phyloP scores from a whole-genome alignment of 2,113 vertebrate species.

The Antigone vipio region DNA sequence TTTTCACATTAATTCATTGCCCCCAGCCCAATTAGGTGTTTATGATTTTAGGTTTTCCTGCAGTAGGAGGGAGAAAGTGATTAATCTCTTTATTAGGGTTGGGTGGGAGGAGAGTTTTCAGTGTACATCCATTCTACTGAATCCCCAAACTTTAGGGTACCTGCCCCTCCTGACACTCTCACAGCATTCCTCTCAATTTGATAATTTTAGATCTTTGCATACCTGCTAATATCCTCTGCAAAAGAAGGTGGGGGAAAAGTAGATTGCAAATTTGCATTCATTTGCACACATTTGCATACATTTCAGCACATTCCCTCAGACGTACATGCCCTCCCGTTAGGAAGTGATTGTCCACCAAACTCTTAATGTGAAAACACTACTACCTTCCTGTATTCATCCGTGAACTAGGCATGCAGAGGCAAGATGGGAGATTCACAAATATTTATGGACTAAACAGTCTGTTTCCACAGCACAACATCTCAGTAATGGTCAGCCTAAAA shows the following conservation, averaged over 20 bases:
- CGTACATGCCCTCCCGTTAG: accelerated
- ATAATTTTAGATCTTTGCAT: constrained; percentile 56
- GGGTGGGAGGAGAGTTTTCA: neutral
- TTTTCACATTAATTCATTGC: constrained; percentile 21
- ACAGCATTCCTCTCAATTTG: neutral
- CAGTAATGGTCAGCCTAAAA: neutral
- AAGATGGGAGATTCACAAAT: neutral
- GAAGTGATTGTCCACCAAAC: constrained; percentile 4
- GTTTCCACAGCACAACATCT: neutral
- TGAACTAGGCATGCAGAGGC: neutral
- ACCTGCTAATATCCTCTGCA: constrained; percentile 22
- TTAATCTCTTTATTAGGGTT: neutral
- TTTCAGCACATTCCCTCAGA: neutral
- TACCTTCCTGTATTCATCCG: neutral
- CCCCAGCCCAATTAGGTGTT: neutral
- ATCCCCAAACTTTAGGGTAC: neutral
- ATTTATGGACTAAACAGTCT: accelerated
- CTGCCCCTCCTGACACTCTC: neutral
- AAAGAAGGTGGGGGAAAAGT: neutral
- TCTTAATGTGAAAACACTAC: neutral
- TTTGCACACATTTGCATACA: constrained; percentile 29
- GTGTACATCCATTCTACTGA: neutral
- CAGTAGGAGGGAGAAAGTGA: neutral
- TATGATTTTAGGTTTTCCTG: constrained; percentile 18
- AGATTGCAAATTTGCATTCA: constrained; percentile 35